Evolutionary conservation across 1,140 invertebrate genomes (phyloP).

Genomic region (Penaeus vannamei): DNA sequence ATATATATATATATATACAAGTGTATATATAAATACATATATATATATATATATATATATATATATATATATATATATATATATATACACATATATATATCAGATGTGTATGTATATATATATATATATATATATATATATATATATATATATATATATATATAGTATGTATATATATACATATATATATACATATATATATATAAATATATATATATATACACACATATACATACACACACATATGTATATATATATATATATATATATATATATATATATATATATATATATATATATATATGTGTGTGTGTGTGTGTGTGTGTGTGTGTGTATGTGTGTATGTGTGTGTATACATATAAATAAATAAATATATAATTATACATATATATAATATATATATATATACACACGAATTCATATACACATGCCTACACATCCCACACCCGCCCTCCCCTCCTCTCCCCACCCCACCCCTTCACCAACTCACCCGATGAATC

Average conservation of each 20-base stretch:
- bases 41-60: neutral
- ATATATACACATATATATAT: too few species aligned
- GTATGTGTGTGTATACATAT: neutral
- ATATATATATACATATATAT: conserved; percentile 1
- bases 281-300: neutral
- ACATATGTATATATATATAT: neutral
- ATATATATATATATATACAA: neutral
- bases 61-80: neutral
- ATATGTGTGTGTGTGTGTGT: too few species aligned
- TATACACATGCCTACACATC: too few species aligned
- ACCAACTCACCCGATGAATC: neutral
- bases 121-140: neutral
- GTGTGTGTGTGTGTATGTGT: too few species aligned
- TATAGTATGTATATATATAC: neutral
- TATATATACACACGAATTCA: too few species aligned
- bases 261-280: neutral
- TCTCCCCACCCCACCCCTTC: too few species aligned
- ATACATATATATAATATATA: too few species aligned
- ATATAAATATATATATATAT: neutral
- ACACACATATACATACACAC: neutral
- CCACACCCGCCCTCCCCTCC: too few species aligned
- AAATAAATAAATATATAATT: neutral
- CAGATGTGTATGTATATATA: too few species aligned
- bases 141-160: neutral
- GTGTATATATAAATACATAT: neutral